Base-by-base conservation (phyloP, 2,113 vertebrate genomes). In the Chaetorhynchus papuensis region DNA sequence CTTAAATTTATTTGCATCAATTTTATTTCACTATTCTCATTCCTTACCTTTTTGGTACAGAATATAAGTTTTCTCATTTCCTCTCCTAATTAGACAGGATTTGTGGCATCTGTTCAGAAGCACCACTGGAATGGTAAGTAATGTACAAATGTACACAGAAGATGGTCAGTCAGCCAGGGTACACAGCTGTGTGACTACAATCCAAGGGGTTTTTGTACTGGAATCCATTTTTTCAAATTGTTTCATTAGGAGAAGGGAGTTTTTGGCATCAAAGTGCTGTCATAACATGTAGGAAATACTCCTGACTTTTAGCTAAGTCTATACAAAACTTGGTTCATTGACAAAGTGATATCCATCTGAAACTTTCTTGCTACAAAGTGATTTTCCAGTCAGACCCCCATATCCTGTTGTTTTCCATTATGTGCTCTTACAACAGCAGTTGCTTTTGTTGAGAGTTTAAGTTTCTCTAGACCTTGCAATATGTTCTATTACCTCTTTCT, bases 201-300 rank as follows among this genome's bases (percentile, higher is more conserved):
- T 41, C 4, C 0, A 0, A n/a, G 5, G 1, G 0, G 0, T 15
- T 54, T 53, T 80, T 24, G 6, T n/a, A 45, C 6, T 49, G 45
- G 22, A 75, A 18, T 49, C 22, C 15, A 9, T 84, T 82, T 78
- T 41, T 87, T 76, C 31, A 72, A 52, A 53, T 49, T 41, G 1
- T 56, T 97, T 91, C n/a, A 14, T 37, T 59, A 71, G 18, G 14
- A 94, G 15, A 41, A 70, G 28, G 6, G 9, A 49, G 11, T 14
- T 2, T 76, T 54, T 56, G 37, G 9, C 13, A 59, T 27, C 11
- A 37, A 31, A 65, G 7, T 21, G 14, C 42, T 65, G 41, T 61
- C 47, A 45, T 28, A 57, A 15, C 1, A 1, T 37, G 4, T 59
- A 56, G 7, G 31, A 87, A 89, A 54, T 6, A 52, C 14, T 56